Base-by-base conservation (phyloP, 2,797 vertebrate species). In the Arnoldichthys spilopterus region DNA sequence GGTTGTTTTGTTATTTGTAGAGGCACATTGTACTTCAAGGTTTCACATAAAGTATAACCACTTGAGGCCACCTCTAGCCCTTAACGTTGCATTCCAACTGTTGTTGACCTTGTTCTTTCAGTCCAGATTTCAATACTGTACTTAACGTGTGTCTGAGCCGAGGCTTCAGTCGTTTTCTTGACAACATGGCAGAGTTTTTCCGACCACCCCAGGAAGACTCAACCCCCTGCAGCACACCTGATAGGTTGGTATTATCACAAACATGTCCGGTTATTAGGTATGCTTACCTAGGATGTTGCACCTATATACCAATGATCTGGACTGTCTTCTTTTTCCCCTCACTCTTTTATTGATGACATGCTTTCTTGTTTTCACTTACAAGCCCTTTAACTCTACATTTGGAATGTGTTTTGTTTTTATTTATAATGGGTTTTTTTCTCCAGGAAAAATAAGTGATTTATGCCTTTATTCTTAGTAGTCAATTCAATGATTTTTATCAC, bases 131-230 rank as follows among this genome's bases (percentile, higher is more conserved):
- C 87, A 92, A 82, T 81, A 95, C 93, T 0, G 96, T 99, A 83
- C 88, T 99, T 68, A 93, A 88, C 82, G 90, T 91, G 0, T 98
- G 97, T 84, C 89, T 99, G 85, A 96, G 94, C 68, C 93, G 95
- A 69, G 97, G 96, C 1, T 99, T 99, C 87, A 95, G 95, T 83
- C 94, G 92, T 80, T 94, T 99, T 72, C 91, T 98, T 20, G 98
- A 99, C 92, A 98, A 98, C 64, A 91, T 98, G 93, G 96, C 97
- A 0, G 96, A 98, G 87, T 99, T 99, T 89, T 99, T 99, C 88
- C 93, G 93, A 85, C 95, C 95, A 2, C 94, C 92, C 0, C 93
- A 93, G 4, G 87, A 90, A 74, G 95, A 96, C 78, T 82, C 94
- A n/a, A 86, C 88, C 77, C 86, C 86, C 54, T 89, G 82, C 28